These are phyloP conservation scores for Tragelaphus scriptus DNA, from an alignment of 2,113 vertebrate genomes.

Conservation along the genomic window DNA sequence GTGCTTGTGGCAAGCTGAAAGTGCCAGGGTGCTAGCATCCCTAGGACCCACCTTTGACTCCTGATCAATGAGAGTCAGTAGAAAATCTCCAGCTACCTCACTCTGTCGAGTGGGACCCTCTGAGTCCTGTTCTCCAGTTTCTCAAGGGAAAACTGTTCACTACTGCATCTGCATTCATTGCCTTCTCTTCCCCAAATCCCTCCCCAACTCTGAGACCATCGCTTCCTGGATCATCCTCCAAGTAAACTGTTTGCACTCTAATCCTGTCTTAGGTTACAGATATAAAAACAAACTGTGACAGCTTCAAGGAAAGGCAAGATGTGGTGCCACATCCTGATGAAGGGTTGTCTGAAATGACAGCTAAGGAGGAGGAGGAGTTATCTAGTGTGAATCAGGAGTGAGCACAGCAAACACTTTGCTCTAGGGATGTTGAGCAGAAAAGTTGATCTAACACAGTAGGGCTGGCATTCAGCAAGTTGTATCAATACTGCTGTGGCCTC, in stretches of 20 bases:
- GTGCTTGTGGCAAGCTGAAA: not conserved
- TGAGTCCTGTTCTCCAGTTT: not conserved
- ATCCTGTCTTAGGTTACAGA: not conserved
- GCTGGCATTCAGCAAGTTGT: not conserved
- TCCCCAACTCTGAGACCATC: not conserved
- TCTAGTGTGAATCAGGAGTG: not conserved
- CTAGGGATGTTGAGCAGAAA: not conserved
- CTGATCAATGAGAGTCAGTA: not conserved
- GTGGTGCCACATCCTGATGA: not conserved
- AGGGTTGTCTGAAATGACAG: not conserved
- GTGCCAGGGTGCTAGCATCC: not conserved
- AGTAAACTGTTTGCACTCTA: not conserved
- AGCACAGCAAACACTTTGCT: not conserved
- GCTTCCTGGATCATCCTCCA: not conserved
- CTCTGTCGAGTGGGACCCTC: not conserved
- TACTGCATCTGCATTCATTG: fast-evolving
- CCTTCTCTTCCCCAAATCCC: not conserved
- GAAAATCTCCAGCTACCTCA: not conserved
- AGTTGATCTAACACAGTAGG: not conserved
- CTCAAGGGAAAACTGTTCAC: not conserved
- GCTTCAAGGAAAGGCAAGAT: not conserved
- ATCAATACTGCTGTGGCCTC: not conserved
- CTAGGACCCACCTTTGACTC: not conserved
- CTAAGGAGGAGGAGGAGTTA: not conserved
- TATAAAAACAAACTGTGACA: not conserved